Base-by-base conservation (phyloP, 2,888 invertebrate genomes). In the Alcis repandata region DNA sequence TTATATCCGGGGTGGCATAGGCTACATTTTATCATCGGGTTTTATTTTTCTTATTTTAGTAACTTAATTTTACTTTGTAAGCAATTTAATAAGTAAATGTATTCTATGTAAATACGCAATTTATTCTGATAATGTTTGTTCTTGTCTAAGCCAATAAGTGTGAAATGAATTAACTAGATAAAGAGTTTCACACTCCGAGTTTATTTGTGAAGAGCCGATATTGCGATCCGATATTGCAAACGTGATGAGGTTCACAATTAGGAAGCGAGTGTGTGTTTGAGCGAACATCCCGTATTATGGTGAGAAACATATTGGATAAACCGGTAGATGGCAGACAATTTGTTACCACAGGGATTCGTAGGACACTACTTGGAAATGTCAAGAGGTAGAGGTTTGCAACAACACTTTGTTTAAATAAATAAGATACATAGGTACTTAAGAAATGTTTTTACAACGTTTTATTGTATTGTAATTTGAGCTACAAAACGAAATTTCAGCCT, bases 71-170 rank as follows among this genome's bases (percentile, higher is more conserved):
- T n/a, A n/a, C n/a, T n/a, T n/a, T n/a, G 27, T 27, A 27, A 27
- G 27, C 27, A 27, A 27, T n/a, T n/a, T n/a, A n/a, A n/a, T n/a
- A n/a, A n/a, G n/a, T n/a, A n/a, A n/a, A n/a, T n/a, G n/a, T n/a
- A n/a, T n/a, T n/a, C n/a, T n/a, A n/a, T n/a, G n/a, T n/a, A n/a
- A n/a, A n/a, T n/a, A n/a, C n/a, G n/a, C n/a, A n/a, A n/a, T n/a
- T n/a, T n/a, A n/a, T n/a, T n/a, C n/a, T n/a, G n/a, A n/a, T n/a
- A n/a, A 2, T 27, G 27, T 27, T 27, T 27, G n/a, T 56, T 56
- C n/a, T 36, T 46, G 56, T 57, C 40, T 53, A 62, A 59, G 68
- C 64, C 63, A 67, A 61, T 54, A 48, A 27, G 52, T 48, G 48
- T 49, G 46, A 59, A 59, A 61, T 57, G 56, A 58, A 56, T 66